Evolutionary conservation across 2,113 vertebrate genomes (phyloP).

Genomic region (Cyphomyrus discorhynchus): DNA sequence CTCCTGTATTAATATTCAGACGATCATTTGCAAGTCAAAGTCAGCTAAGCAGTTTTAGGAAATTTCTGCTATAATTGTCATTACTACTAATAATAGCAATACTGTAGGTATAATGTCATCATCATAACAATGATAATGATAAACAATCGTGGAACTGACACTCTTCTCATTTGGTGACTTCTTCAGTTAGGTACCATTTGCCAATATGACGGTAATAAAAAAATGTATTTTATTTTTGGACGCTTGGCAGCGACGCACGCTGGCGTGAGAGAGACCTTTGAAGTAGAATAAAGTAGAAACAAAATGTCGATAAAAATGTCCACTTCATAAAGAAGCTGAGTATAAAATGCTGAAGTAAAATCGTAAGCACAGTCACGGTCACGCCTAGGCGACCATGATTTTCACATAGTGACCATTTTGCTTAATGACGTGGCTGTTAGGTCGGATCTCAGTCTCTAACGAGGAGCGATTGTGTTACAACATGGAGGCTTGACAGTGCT

Average conservation of each 20-base stretch:
- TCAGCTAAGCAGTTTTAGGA: not conserved
- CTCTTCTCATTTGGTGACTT: not conserved
- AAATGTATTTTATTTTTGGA: not conserved
- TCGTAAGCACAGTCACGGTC: not conserved
- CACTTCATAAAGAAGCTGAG: not conserved
- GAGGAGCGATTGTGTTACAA: not conserved
- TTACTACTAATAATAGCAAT: not conserved
- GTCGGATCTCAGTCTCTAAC: not conserved
- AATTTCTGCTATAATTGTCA: not conserved
- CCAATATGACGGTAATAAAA: not conserved
- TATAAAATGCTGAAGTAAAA: not conserved
- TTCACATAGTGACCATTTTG: not conserved
- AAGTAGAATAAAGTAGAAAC: not conserved
- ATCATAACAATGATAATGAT: not conserved
- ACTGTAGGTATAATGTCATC: not conserved
- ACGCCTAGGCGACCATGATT: not conserved
- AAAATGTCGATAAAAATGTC: not conserved
- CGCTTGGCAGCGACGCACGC: not conserved
- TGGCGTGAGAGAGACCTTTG: not conserved
- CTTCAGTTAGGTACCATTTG: not conserved
- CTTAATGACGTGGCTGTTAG: not conserved
- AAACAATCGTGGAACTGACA: not conserved
- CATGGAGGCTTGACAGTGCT: not conserved
- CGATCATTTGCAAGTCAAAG: not conserved
- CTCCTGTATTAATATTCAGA: not conserved